Evolutionary conservation across 1,140 invertebrate genomes (phyloP), one percentile per base, ranked within the genome.

Genomic region (Akabosia matsudoensis): DNA sequence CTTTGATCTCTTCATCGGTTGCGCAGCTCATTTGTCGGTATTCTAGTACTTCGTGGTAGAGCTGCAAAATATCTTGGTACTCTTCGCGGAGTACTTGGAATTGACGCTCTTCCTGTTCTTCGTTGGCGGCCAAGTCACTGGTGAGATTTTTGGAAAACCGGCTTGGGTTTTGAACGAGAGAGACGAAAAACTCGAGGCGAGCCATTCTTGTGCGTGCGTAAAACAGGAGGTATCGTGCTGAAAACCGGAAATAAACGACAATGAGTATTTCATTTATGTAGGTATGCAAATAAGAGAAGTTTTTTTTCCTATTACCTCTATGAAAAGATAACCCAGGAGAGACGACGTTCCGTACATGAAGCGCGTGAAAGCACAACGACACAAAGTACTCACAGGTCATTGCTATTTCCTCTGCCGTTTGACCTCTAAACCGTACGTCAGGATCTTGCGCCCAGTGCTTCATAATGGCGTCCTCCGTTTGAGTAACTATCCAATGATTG

Each of bases 401-500:
- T 10, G 22, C 61, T 2, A 67, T 31, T 67, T 67, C 61, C 61
- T 67, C 7, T 2, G 61, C 13, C 3, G 24, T 30, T 10, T 22
- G 3, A 30, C 61, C 61, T 30, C 61, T 4, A 31, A 30, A 67
- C n/a, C 30, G 24, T 1, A 67, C 24, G 7, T 67, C 61, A 24
- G 61, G 61, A 13, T 67, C 61, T 30, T 13, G 28, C 61, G 61
- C 61, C 61, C 61, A 67, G 26, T 67, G 26, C 61, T 31, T 28
- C 61, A 67, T 67, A n/a, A 67, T 31, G 3, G 61, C 61, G n/a
- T 67, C 61, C 28, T 67, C 61, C 10, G 61, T 31, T 31, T 67
- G 61, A 7, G 61, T 67, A 2, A 67, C 61, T 14, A 67, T 67
- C 61, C 61, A 67, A 30, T 67, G 61, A 67, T 67, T 67, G 31